Evolutionary conservation across 2,888 invertebrate genomes (phyloP).

Genomic region (Plagodis dolabraria): DNA sequence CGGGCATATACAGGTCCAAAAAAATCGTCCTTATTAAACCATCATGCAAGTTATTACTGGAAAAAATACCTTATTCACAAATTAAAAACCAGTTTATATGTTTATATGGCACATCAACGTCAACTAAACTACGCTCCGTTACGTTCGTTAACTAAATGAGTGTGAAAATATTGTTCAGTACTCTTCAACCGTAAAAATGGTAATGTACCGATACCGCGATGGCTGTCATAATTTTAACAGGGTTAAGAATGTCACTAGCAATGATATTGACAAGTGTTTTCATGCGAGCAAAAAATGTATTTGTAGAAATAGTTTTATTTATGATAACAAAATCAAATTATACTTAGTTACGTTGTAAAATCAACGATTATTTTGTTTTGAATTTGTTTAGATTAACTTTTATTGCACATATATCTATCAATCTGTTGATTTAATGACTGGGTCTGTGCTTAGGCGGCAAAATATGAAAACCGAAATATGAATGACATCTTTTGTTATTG

Average conservation of each 20-base stretch:
- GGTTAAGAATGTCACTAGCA: background rate
- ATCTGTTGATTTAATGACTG: no score
- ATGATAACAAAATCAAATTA: no score
- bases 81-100: background rate
- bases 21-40: no score
- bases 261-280: background rate
- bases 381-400: no score
- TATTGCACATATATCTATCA: no score
- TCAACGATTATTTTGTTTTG: no score
- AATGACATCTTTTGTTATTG: no score
- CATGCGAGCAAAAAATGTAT: background rate
- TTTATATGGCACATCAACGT: conserved; percentile 20
- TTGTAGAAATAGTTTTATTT: background rate
- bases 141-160: conserved; percentile 40
- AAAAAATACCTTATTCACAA: background rate
- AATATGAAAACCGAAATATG: no score
- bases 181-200: conserved; percentile 46
- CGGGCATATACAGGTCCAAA: no score
- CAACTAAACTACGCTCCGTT: conserved; percentile 43
- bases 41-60: no score
- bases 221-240: background rate
- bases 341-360: no score
- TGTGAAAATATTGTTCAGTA: conserved; percentile 49
- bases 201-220: conserved; percentile 36
- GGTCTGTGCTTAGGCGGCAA: no score